Evolutionary conservation across 2,797 vertebrate species (phyloP).

Genomic region (Sibirionetta formosa): DNA sequence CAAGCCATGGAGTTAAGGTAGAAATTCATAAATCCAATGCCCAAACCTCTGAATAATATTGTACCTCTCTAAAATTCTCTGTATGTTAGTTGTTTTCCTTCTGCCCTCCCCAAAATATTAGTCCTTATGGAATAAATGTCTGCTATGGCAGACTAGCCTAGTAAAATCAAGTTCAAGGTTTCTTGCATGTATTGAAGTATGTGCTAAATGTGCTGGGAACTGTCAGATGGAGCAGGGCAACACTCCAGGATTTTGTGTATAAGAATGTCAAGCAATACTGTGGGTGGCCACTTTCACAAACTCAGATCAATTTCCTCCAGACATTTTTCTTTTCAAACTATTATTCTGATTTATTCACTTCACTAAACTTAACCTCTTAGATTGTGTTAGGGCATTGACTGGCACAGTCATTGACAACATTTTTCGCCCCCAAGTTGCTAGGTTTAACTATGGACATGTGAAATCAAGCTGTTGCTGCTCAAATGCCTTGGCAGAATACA

Average conservation of each 20-base stretch:
- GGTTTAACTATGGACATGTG: neutral
- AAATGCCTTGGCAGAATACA: neutral
- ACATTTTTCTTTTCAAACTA: neutral
- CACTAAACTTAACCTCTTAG: neutral
- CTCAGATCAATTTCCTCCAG: neutral
- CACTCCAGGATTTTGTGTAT: neutral
- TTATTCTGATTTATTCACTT: neutral
- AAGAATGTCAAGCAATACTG: neutral
- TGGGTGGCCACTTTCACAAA: neutral
- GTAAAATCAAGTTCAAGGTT: neutral
- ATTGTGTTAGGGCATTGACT: neutral
- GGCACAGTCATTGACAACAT: neutral
- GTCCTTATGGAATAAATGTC: neutral
- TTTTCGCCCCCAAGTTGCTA: neutral
- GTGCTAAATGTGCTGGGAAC: neutral
- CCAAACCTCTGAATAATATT: neutral
- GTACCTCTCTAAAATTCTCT: neutral
- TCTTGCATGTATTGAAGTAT: neutral
- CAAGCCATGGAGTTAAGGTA: neutral
- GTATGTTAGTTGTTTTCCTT: neutral
- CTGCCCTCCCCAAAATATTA: neutral
- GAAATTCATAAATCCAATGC: neutral
- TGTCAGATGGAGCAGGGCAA: neutral
- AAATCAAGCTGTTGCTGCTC: neutral
- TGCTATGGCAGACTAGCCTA: neutral